phyloP scores from a whole-genome alignment of 53 echinoderm and acorn worm species.

The Pentamera pediparva region DNA sequence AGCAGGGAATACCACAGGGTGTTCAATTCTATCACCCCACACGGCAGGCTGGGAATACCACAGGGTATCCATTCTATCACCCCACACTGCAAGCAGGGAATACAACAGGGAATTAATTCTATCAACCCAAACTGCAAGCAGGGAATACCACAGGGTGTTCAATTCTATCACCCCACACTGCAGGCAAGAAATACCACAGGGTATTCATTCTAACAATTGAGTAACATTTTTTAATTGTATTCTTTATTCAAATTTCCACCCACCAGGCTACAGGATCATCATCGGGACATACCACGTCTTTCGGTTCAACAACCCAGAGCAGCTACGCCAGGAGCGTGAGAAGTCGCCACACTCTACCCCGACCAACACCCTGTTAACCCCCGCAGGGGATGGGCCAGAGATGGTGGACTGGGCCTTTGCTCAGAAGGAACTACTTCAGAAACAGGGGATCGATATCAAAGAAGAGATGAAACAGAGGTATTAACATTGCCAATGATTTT shows the following conservation, averaged over 20 bases:
- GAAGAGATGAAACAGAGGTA: slow-evolving; percentile 99
- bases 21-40: no score
- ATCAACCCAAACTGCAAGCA: no score
- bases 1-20: no score
- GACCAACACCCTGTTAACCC: slow-evolving; percentile 19
- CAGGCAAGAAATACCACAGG: no score
- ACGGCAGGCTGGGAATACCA: no score
- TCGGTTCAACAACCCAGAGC: slow-evolving; percentile 93
- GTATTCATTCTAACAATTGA: not conserved
- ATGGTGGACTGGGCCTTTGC: slow-evolving; percentile 80
- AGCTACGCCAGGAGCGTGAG: slow-evolving; percentile 72
- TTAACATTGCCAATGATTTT: no score
- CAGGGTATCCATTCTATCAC: no score
- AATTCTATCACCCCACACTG: no score
- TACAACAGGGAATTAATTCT: no score
- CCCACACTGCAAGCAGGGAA: no score
- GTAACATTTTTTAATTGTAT: not conserved
- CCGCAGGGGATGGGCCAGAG: slow-evolving; percentile 28
- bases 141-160: no score
- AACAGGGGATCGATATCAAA: slow-evolving; percentile 95
- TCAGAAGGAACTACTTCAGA: slow-evolving; percentile 91
- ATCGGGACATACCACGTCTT: slow-evolving; percentile 97
- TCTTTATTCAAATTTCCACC: not conserved
- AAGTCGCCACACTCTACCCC: slow-evolving; percentile 38
- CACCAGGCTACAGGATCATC: slow-evolving; percentile 80